A percentile compares a stretch with the other conserved stretches of the same genome.
Evolutionary conservation across 37 sponge, comb jelly and placozoan species (phyloP).

Genomic region (Oopsacas minuta): DNA sequence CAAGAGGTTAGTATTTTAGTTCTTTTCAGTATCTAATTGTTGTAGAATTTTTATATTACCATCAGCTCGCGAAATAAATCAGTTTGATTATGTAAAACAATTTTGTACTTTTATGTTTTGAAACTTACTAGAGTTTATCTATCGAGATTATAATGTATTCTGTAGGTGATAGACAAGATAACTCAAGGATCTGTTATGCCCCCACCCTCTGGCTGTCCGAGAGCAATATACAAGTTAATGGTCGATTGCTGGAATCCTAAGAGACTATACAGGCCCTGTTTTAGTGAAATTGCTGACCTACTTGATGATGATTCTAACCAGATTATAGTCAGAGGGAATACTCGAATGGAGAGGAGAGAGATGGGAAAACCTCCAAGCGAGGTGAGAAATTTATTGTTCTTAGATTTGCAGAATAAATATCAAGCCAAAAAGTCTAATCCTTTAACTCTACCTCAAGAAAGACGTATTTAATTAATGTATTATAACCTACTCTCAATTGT

Average conservation of each 20-base stretch:
- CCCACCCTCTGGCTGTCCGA: constrained; percentile 20
- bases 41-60: no score
- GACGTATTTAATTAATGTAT: no score
- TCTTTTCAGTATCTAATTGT: neutral
- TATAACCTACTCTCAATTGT: no score
- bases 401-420: neutral
- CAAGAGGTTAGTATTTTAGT: neutral
- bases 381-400: neutral
- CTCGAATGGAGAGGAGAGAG: neutral
- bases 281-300: neutral
- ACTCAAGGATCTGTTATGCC: neutral
- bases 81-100: no score
- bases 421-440: neutral
- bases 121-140: no score
- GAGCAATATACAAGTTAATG: constrained; percentile 15
- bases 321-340: neutral
- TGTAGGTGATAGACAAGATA: neutral
- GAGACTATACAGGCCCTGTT: neutral
- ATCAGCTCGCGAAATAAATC: no score
- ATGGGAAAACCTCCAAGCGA: neutral
- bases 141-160: neutral
- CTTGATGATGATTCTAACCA: neutral
- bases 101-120: no score
- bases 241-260: neutral
- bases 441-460: neutral